Evolutionary conservation across 2,113 vertebrate species (phyloP), one percentile per base, ranked within the genome.

Genomic region (Athene cunicularia): DNA sequence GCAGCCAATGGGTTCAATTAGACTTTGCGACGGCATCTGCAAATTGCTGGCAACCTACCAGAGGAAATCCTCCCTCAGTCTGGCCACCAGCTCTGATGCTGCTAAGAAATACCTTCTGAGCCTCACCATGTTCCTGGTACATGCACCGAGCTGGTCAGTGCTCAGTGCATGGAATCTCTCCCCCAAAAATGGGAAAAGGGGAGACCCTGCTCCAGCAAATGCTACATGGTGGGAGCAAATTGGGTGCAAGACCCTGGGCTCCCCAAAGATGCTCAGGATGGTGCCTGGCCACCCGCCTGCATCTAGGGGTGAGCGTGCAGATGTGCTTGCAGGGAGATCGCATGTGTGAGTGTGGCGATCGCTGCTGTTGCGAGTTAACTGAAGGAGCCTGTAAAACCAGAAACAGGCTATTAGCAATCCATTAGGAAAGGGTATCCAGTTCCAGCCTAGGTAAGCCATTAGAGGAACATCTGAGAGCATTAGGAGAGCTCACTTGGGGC

Each of bases 321-420:
- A 80, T 6, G 11, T 15, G 79, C 63, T 72, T 4, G 39, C 4
- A 1, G 88, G 93, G 80, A 60, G 83, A 90, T 77, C 1, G 8
- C 64, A 93, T 77, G 89, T 68, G 77, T 5, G 41, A 82, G 91
- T 0, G 5, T 21, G 3, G 86, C 1, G 8, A 72, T 52, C 1
- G 59, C 84, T 90, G 90, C 94, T 90, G 95, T 32, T 95, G 90
- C 0, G 56, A 97, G 95, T 97, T 97, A 97, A 96, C 96, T 66
- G 90, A 95, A 92, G 96, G 97, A 96, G 97, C 96, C 98, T 98
- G 97, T 98, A 98, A 98, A 98, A 98, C 96, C 97, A 98, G 98
- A 98, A 98, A 98, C 97, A 98, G 97, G 97, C 98, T 98, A 98
- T 98, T 98, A 98, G 98, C 92, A 89, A 97, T 98, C 98, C 98